A percentile compares a stretch with the other conserved stretches of the same genome.
Evolutionary conservation across 2,888 invertebrate genomes (phyloP).

Genomic region (Spisula subtruncata): DNA sequence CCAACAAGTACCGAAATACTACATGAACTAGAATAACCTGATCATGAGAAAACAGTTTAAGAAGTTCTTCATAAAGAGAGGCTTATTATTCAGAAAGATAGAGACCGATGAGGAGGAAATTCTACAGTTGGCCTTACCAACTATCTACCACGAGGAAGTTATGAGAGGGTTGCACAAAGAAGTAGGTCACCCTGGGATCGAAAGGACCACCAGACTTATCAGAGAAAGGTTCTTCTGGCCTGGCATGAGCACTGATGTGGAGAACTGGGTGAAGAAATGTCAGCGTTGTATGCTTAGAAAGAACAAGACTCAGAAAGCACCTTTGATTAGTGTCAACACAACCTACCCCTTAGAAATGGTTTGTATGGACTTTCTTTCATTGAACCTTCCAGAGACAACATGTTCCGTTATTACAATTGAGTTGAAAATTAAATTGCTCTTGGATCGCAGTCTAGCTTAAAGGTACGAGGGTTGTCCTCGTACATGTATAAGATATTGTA

Average conservation of each 20-base stretch:
- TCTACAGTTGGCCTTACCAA: not conserved
- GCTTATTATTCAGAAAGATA: not conserved
- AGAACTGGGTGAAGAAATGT: not conserved
- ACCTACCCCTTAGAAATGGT: constrained; percentile 50
- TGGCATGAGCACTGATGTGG: not conserved
- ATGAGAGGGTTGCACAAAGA: not conserved
- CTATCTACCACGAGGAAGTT: not conserved
- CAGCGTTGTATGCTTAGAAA: constrained; percentile 37
- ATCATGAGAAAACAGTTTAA: not conserved
- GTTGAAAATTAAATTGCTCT: too few relatives aligned
- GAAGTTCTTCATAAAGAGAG: constrained; percentile 17
- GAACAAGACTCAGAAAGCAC: not conserved
- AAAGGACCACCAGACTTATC: not conserved
- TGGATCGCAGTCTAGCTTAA: too few relatives aligned
- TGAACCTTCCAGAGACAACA: too few relatives aligned
- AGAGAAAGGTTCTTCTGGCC: not conserved
- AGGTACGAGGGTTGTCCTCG: too few relatives aligned
- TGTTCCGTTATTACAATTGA: too few relatives aligned
- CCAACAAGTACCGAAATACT: not conserved
- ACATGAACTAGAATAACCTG: not conserved
- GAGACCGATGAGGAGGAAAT: not conserved
- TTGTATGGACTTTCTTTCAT: constrained; percentile 29
- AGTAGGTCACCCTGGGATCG: not conserved
- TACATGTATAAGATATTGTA: too few relatives aligned
- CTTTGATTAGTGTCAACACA: constrained; percentile 24